Conservation (phyloP, 2,113 vertebrate genomes). For the Tachuris rubrigastra region DNA sequence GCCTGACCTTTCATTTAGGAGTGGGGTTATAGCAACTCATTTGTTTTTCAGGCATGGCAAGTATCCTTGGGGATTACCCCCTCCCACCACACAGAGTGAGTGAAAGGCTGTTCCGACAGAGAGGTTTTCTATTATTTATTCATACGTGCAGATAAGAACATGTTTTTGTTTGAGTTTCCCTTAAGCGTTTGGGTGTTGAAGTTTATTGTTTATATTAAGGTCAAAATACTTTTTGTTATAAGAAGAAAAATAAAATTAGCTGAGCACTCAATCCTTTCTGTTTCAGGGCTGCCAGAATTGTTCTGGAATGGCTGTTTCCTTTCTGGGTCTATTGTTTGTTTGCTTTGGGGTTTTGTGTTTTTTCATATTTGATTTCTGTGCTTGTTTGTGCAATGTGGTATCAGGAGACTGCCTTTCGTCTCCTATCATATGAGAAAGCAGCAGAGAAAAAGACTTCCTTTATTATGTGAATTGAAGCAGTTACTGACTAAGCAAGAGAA, state of each 20-base stretch:
- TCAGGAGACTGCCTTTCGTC: conserved; percentile 33
- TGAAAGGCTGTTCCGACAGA: neutral
- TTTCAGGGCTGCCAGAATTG: neutral
- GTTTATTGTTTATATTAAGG: neutral
- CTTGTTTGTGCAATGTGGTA: conserved; percentile 43
- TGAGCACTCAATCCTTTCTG: neutral
- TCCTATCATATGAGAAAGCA: neutral
- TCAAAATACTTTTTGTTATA: neutral
- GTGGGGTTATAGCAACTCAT: neutral
- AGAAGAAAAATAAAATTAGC: neutral
- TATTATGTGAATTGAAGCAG: conserved; percentile 25
- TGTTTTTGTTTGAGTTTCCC: neutral
- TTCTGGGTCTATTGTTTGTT: neutral
- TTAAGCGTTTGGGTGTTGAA: neutral
- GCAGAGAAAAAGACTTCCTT: conserved; percentile 40
- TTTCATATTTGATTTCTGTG: conserved; percentile 49
- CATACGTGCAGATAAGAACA: neutral
- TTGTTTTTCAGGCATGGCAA: neutral
- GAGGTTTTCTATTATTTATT: conserved; percentile 5
- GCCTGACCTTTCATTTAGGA: neutral
- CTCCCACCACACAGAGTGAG: neutral
- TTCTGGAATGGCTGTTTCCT: conserved; percentile 2
- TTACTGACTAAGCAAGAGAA: conserved; percentile 9
- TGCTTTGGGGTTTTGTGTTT: conserved; percentile 1
- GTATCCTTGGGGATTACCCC: neutral